phyloP scores from a whole-genome alignment of 2,113 vertebrate genomes.

The Corapipo altera region DNA sequence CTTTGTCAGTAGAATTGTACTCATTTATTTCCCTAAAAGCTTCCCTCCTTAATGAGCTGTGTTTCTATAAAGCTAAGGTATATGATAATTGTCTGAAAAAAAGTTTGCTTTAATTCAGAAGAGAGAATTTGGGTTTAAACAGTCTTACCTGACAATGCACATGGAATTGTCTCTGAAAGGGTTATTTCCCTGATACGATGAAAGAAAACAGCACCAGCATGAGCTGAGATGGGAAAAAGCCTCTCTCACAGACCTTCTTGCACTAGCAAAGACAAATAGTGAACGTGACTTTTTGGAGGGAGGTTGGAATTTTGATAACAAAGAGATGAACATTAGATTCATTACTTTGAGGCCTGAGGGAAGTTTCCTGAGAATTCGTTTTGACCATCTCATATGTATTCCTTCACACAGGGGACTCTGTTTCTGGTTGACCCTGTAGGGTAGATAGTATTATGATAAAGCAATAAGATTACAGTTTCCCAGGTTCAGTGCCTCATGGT shows the following conservation, averaged over 20 bases:
- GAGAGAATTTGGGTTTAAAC: not conserved
- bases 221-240: not conserved
- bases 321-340: not conserved
- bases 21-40: not conserved
- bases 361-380: not conserved
- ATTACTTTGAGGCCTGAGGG: slow-evolving; percentile 14
- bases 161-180: not conserved
- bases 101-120: not conserved
- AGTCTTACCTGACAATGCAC: not conserved
- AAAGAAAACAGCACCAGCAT: not conserved
- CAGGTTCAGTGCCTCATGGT: not conserved
- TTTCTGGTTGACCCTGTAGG: not conserved
- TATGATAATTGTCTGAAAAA: not conserved
- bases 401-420: not conserved
- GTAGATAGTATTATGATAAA: not conserved
- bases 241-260: not conserved
- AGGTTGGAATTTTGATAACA: not conserved
- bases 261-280: not conserved
- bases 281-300: not conserved
- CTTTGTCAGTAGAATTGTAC: not conserved
- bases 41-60: slow-evolving; percentile 5
- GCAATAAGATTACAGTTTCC: not conserved
- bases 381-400: not conserved
- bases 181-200: not conserved
- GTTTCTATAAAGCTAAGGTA: not conserved